Evolutionary conservation across 2,113 vertebrate species (phyloP).

Genomic region (Ibidorhyncha struthersii): DNA sequence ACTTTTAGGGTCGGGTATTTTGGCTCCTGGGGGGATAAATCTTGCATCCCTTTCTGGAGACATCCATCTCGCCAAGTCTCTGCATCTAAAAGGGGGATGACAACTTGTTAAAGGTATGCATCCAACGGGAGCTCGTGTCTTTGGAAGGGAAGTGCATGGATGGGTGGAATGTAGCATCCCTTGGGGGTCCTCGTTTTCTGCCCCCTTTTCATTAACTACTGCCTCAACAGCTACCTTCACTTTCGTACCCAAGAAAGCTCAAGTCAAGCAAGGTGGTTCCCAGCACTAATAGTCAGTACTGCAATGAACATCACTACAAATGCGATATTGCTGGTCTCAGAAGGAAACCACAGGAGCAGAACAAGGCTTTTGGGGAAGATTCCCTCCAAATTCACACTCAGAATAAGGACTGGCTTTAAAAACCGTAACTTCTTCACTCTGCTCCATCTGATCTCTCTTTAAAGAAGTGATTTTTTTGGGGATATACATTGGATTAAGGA

Average conservation of each 20-base stretch:
- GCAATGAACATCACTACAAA: background rate
- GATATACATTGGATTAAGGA: background rate
- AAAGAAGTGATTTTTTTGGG: background rate
- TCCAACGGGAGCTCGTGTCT: background rate
- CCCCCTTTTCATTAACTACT: background rate
- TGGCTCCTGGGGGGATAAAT: background rate
- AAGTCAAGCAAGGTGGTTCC: background rate
- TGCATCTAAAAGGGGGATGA: background rate
- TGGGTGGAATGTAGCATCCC: background rate
- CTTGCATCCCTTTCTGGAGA: background rate
- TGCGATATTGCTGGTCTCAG: background rate
- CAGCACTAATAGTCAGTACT: no score
- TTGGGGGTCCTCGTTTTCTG: background rate
- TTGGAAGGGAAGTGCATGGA: background rate
- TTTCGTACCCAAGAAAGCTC: background rate
- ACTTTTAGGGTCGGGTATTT: background rate
- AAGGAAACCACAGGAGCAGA: background rate
- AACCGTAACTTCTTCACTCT: background rate
- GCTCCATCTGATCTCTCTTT: background rate
- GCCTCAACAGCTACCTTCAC: background rate
- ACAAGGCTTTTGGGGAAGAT: background rate
- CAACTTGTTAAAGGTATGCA: fast-evolving
- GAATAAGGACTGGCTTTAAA: background rate
- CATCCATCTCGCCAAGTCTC: background rate
- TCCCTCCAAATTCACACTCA: background rate